These are phyloP conservation scores for Thecocarcelia acutangulata DNA, from an alignment of 2,888 invertebrate species.

Conservation along the genomic window DNA sequence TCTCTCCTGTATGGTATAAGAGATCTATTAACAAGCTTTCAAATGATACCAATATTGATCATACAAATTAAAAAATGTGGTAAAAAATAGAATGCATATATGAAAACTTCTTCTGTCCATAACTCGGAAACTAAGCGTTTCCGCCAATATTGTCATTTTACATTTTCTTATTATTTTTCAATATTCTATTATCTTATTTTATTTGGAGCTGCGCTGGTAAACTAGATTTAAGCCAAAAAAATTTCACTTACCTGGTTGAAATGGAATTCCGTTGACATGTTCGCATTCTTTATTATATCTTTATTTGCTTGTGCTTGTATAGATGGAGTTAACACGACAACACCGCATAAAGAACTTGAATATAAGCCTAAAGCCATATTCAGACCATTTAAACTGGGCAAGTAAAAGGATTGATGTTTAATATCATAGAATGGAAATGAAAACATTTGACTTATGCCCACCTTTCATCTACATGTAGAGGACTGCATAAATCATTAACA, in stretches of 20 bases:
- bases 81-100: too few relatives aligned
- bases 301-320: slow-evolving; percentile 80
- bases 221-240: background rate
- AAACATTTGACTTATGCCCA: slow-evolving; percentile 38
- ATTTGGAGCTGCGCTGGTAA: background rate
- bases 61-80: too few relatives aligned
- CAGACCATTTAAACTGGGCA: slow-evolving; percentile 82
- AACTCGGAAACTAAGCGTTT: too few relatives aligned
- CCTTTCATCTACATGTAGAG: slow-evolving; percentile 82
- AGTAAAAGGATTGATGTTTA: slow-evolving; percentile 51
- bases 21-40: too few relatives aligned
- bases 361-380: slow-evolving; percentile 97
- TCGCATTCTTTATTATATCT: slow-evolving; percentile 80
- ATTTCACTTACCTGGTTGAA: slow-evolving; percentile 83
- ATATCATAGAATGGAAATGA: background rate
- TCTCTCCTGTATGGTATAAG: too few relatives aligned
- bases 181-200: too few relatives aligned
- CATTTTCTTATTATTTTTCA: too few relatives aligned
- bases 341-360: slow-evolving; percentile 93
- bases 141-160: too few relatives aligned
- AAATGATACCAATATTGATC: too few relatives aligned
- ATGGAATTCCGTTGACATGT: slow-evolving; percentile 94
- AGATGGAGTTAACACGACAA: slow-evolving; percentile 88
- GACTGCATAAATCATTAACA: slow-evolving; percentile 89
- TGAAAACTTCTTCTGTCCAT: too few relatives aligned